Conservation (phyloP, 1,140 invertebrate genomes). For the Octopus bimaculoides region DNA sequence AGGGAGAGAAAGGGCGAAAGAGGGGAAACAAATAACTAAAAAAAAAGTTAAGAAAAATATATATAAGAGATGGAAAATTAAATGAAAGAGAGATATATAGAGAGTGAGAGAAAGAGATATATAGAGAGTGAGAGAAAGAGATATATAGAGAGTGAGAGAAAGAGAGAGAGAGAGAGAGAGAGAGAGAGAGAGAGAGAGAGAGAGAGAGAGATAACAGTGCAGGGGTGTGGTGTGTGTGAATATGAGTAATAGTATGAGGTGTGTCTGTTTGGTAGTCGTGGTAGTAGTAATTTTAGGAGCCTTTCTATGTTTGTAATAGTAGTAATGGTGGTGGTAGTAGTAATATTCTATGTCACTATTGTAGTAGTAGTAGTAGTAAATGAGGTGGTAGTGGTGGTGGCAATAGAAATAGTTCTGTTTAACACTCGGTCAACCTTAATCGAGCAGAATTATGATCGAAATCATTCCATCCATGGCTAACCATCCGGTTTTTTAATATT, state of each 20-base stretch:
- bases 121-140: no score
- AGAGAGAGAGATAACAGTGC: not conserved
- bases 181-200: not conserved
- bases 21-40: not conserved
- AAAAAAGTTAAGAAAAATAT: not conserved
- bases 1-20: not conserved
- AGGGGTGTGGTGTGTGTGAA: not conserved
- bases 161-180: not conserved
- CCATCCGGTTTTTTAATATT: no score
- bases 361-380: no score
- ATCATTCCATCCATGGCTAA: no score
- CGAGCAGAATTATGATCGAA: no score
- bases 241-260: not conserved
- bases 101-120: not conserved
- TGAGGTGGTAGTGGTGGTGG: no score
- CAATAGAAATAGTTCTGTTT: no score
- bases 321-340: no score
- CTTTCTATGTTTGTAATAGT: no score
- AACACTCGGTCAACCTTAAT: no score
- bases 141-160: not conserved
- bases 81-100: not conserved
- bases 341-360: no score
- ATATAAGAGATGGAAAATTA: no score
- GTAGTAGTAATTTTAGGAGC: not conserved
- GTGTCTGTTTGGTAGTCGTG: not conserved